phyloP scores from a whole-genome alignment of 2,797 vertebrate genomes.

The Heterohyrax brucei region DNA sequence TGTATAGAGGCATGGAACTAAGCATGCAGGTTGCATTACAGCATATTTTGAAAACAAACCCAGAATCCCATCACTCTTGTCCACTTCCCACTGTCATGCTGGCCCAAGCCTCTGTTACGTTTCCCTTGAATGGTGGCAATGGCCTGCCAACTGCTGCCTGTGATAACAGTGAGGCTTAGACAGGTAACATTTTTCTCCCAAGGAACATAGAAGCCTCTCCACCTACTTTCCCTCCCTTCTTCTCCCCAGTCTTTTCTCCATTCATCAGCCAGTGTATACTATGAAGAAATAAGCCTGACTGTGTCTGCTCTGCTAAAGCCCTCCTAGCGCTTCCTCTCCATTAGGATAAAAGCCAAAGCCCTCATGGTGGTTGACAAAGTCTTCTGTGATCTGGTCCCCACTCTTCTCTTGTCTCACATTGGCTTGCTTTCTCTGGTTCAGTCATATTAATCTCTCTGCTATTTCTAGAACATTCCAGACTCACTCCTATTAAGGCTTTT shows the following conservation, averaged over 20 bases:
- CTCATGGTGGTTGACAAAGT: neutral
- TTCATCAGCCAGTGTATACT: neutral
- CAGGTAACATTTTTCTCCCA: no score
- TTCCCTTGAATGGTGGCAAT: neutral
- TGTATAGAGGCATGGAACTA: neutral
- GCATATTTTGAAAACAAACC: neutral
- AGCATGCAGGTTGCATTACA: no score
- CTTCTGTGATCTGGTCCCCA: neutral
- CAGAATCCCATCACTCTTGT: neutral
- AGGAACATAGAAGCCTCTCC: no score
- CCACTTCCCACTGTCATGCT: neutral
- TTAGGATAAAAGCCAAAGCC: neutral
- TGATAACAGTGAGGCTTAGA: no score
- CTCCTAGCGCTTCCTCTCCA: neutral
- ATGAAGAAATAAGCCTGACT: no score
- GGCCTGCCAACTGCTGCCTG: neutral
- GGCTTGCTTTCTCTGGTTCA: neutral
- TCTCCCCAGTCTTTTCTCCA: neutral
- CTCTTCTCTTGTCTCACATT: neutral
- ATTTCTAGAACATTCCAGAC: conserved; percentile 28
- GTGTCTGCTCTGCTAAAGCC: neutral
- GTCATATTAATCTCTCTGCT: neutral
- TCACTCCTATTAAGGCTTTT: neutral
- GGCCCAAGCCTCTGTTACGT: neutral
- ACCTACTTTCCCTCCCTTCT: no score